phyloP scores from a whole-genome alignment of 2,797 vertebrate species.

The Pangasius macronema region DNA sequence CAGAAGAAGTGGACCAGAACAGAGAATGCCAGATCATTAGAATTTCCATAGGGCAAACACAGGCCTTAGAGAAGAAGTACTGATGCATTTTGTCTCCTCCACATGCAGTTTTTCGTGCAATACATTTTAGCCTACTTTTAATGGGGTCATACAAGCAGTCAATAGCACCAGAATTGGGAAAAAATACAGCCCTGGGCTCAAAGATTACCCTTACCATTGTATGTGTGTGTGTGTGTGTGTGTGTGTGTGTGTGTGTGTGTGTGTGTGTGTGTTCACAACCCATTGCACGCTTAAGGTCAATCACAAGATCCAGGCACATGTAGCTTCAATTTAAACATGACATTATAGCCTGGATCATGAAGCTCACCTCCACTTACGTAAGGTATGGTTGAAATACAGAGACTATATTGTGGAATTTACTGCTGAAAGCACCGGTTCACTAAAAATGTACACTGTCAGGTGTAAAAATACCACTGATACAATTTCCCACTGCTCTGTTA shows the following conservation, averaged over 20 bases:
- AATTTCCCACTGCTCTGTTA: neutral
- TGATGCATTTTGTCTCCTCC: constrained; percentile 54
- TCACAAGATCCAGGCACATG: neutral
- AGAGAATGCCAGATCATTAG: constrained; percentile 53
- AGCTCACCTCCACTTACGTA: neutral
- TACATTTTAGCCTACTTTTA: constrained; percentile 54
- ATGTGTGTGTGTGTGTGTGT: neutral
- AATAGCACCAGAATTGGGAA: neutral
- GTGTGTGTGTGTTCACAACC: neutral
- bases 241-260: neutral
- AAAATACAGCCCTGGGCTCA: neutral
- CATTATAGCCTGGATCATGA: neutral
- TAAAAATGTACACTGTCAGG: neutral
- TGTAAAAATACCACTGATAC: neutral
- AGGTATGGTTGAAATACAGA: neutral
- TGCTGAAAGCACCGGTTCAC: neutral
- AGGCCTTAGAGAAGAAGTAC: constrained; percentile 63
- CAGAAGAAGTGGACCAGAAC: constrained; percentile 55
- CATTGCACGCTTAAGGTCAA: neutral
- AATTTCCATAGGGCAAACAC: constrained; percentile 70
- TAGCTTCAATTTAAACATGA: neutral
- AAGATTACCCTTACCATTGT: constrained; percentile 13
- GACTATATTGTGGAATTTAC: neutral
- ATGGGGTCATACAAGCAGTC: constrained; percentile 53
- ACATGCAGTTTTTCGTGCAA: constrained; percentile 41